Conservation (phyloP, 2,113 vertebrate genomes). For the Ammodytes marinus region DNA sequence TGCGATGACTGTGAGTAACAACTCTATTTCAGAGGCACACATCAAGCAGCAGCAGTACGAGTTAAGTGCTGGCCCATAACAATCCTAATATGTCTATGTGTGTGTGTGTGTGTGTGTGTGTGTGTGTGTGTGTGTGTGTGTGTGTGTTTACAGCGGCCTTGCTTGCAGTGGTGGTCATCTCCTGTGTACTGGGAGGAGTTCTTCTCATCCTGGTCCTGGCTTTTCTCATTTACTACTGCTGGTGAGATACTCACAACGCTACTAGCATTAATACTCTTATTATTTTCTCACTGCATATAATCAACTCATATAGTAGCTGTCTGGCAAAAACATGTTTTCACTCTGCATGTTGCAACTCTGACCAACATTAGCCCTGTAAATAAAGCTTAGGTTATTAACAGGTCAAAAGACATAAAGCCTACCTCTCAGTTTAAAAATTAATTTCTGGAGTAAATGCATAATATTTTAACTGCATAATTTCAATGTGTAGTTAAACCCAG, state of each 20-base stretch:
- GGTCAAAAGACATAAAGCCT: background rate
- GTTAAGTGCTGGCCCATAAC: background rate
- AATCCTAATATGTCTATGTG: background rate
- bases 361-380: background rate
- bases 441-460: background rate
- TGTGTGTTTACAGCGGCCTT: slow-evolving; percentile 74
- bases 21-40: background rate
- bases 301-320: background rate
- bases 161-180: slow-evolving; percentile 83
- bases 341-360: background rate
- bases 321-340: background rate
- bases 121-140: background rate
- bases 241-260: slow-evolving; percentile 58
- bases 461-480: background rate
- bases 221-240: slow-evolving; percentile 67
- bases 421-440: background rate
- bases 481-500: background rate
- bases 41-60: background rate
- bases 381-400: background rate
- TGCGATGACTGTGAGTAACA: slow-evolving; percentile 83
- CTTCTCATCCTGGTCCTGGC: slow-evolving; percentile 77
- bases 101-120: too few relatives aligned
- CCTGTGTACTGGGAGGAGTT: slow-evolving; percentile 80
- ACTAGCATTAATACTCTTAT: background rate
- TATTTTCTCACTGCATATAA: background rate